phyloP scores from a whole-genome alignment of 1,140 invertebrate genomes.

The Panagrolaimus sp. region DNA sequence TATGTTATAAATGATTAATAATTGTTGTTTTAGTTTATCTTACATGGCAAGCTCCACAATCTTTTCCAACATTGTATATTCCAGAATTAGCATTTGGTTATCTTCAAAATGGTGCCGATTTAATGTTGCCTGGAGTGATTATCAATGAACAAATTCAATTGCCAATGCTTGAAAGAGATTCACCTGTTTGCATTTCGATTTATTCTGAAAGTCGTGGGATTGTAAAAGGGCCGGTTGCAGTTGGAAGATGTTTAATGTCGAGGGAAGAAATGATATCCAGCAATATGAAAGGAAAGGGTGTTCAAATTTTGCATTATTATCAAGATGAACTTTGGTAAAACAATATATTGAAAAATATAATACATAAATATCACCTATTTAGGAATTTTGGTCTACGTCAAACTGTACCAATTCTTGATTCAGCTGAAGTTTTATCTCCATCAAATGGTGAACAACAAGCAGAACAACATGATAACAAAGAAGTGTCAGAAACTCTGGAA shows the following conservation, averaged over 20 bases:
- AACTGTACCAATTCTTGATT: background rate
- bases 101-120: background rate
- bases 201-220: background rate
- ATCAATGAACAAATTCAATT: background rate
- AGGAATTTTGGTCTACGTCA: background rate
- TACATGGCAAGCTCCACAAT: constrained; percentile 21
- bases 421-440: background rate
- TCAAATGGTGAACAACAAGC: constrained; percentile 10
- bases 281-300: constrained; percentile 12
- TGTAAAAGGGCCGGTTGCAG: background rate
- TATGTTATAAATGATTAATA: background rate
- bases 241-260: background rate
- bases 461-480: constrained; percentile 4
- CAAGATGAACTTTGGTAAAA: constrained; percentile 30
- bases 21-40: constrained; percentile 26
- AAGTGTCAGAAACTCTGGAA: constrained; percentile 18
- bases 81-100: constrained; percentile 14
- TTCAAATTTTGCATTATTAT: constrained; percentile 30
- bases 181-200: background rate
- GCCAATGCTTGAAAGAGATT: background rate
- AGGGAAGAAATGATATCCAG: background rate
- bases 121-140: background rate
- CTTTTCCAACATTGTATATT: constrained; percentile 28
- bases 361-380: background rate
- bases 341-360: background rate